These are phyloP conservation scores for Heteromurus nitidus DNA, from an alignment of 2,888 invertebrate genomes.

Conservation along the genomic window DNA sequence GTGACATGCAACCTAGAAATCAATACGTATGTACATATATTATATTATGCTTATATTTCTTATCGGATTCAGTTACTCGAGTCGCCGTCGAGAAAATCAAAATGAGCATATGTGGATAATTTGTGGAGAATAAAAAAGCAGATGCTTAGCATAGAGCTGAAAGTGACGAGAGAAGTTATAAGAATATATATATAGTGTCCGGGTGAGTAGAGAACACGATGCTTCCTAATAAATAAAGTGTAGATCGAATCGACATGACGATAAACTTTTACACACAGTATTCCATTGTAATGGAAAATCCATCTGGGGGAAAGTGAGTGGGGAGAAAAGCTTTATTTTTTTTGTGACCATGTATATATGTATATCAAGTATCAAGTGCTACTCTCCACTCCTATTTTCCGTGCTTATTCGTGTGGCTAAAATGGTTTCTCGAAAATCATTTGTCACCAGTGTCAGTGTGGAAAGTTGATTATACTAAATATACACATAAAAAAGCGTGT, in stretches of 20 bases:
- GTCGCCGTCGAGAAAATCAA: background rate
- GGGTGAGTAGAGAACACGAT: too few relatives aligned
- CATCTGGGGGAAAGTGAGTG: conserved; percentile 41
- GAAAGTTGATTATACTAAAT: conserved; percentile 18
- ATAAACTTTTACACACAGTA: conserved; percentile 19
- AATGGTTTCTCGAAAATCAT: conserved; percentile 73
- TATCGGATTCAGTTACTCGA: too few relatives aligned
- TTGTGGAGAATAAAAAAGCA: background rate
- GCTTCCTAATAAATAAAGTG: conserved; percentile 4
- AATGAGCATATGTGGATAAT: background rate
- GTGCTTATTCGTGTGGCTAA: conserved; percentile 73
- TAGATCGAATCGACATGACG: background rate
- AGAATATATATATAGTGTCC: too few relatives aligned
- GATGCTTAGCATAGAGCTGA: conserved; percentile 5
- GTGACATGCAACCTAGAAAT: background rate
- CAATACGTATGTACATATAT: background rate
- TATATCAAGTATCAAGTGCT: conserved; percentile 68
- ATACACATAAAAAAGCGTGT: background rate
- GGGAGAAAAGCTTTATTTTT: conserved; percentile 8
- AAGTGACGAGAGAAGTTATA: too few relatives aligned
- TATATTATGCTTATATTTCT: background rate
- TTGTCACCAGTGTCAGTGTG: conserved; percentile 69
- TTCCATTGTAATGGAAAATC: too few relatives aligned
- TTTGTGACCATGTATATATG: too few relatives aligned
- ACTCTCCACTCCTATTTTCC: conserved; percentile 64